phyloP scores from a whole-genome alignment of 2,797 vertebrate species.

The Lepus townsendii region DNA sequence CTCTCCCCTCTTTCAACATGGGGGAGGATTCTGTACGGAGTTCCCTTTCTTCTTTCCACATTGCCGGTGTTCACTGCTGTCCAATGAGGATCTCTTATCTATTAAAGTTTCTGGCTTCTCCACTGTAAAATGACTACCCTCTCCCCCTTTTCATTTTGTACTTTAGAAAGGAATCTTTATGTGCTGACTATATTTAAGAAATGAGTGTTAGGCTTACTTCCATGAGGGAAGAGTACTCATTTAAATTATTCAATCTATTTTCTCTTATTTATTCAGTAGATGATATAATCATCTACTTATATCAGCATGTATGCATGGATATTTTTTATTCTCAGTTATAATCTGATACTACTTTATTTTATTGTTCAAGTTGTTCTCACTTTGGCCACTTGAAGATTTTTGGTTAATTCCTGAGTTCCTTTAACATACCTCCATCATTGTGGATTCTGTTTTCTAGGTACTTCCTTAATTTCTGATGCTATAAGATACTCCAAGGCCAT shows the following conservation, averaged over 20 bases:
- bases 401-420: background rate
- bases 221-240: background rate
- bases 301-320: background rate
- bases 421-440: background rate
- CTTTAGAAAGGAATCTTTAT: background rate
- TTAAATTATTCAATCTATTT: conserved; percentile 23
- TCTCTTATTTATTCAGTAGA: background rate
- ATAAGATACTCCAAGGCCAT: background rate
- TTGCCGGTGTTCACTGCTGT: background rate
- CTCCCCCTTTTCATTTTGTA: background rate
- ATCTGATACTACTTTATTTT: background rate
- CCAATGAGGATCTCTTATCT: background rate
- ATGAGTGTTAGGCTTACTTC: background rate
- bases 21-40: background rate
- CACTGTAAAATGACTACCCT: background rate
- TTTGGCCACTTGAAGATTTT: background rate
- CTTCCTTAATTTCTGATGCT: background rate
- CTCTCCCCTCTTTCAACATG: background rate
- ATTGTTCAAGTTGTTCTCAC: background rate
- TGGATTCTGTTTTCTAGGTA: background rate
- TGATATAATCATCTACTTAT: background rate
- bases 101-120: background rate
- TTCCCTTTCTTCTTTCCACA: background rate
- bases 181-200: background rate
- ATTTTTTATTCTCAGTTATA: conserved; percentile 6